These are phyloP conservation scores for Istiophorus platypterus DNA, from an alignment of 2,113 vertebrate species.

Conservation along the genomic window DNA sequence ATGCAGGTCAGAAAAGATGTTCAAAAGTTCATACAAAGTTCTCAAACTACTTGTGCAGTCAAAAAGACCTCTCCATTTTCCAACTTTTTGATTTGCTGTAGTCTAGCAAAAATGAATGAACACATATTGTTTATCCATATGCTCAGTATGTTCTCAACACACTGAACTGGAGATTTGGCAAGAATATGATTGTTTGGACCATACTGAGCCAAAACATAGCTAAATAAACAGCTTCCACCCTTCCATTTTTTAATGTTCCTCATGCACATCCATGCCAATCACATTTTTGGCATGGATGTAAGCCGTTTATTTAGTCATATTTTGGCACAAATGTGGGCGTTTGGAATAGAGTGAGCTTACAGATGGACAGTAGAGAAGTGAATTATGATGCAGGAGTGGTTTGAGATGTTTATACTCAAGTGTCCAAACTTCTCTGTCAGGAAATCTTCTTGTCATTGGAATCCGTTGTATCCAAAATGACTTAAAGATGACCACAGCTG, in stretches of 20 bases:
- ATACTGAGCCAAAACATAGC: slow-evolving; percentile 11
- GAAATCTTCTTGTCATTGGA: background rate
- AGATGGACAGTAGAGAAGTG: slow-evolving; percentile 31
- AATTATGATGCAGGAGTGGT: slow-evolving; percentile 8
- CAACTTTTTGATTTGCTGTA: background rate
- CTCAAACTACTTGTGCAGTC: background rate
- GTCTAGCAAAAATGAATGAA: slow-evolving; percentile 10
- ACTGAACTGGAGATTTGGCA: slow-evolving; percentile 16
- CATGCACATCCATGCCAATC: slow-evolving; percentile 10
- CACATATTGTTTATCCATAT: slow-evolving; percentile 42
- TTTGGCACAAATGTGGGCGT: background rate
- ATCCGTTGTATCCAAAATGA: background rate
- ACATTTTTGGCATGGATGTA: background rate
- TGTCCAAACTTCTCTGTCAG: background rate
- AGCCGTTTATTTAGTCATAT: background rate
- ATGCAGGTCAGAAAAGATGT: background rate
- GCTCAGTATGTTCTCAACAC: slow-evolving; percentile 3
- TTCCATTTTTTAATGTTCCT: background rate
- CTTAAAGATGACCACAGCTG: background rate
- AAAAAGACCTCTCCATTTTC: background rate
- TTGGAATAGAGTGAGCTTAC: slow-evolving; percentile 9
- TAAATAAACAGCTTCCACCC: slow-evolving; percentile 2
- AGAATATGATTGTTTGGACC: background rate
- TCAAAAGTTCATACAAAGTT: background rate
- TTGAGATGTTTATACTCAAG: background rate